Base-by-base conservation (phyloP, 2,797 vertebrate species). In the Coregonus ussuriensis region DNA sequence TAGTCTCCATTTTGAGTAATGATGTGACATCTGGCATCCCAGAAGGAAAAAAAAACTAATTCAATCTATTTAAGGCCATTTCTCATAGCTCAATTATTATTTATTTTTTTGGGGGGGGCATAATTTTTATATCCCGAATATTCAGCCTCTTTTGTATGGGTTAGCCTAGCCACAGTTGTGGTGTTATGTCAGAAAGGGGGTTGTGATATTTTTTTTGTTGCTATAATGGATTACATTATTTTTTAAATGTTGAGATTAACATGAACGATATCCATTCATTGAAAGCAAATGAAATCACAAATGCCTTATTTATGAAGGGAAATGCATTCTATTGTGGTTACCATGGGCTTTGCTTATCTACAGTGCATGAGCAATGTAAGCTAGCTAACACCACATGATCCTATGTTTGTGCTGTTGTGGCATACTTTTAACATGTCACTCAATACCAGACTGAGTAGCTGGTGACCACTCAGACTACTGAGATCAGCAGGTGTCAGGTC, bases 381-480 rank as follows among this genome's bases (percentile, higher is more conserved):
- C 77, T 41, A 78, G 76, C 66, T 74, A 31, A 80, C 67, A 33
- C 74, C 16, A 15, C 68, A 68, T 77, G 81, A 71, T 70, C 74
- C 75, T 76, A 14, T 74, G 81, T 76, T 14, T 74, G 31, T 33
- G 31, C 31, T 33, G 31, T 33, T 33, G 52, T 79, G 81, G 69
- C 75, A 66, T 29, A 73, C 77, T 82, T 59, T 82, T 86, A 66
- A 79, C 68, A 71, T 66, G 74, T 70, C 47, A 66, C 56, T 3
- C 63, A 56, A 67, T 51, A 31, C 74, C 74, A 18, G 53, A 70
- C 83, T 88, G 84, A 89, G 86, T 84, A 51, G 86, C 79, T 87
- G 82, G 86, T 90, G 84, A 80, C 66, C 68, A n/a, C 54, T 35
- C 4, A 14, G 56, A 37, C 69, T 72, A 73, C 65, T 47, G 68